Evolutionary conservation across 1,140 invertebrate species (phyloP).

Genomic region (Cylas formicarius): DNA sequence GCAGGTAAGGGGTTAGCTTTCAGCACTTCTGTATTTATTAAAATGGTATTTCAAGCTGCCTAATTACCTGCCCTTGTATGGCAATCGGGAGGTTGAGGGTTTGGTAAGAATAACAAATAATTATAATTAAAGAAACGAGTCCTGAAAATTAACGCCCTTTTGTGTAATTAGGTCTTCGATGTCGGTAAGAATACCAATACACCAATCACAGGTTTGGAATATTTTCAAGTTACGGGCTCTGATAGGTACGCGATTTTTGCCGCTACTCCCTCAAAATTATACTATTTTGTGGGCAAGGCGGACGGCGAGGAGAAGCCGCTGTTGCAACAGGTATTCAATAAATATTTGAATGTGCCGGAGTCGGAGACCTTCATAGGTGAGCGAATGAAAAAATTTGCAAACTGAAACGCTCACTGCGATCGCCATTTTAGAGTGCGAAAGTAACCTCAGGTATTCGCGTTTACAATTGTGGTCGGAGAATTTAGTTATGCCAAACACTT

Average conservation of each 20-base stretch:
- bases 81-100: conserved; percentile 62
- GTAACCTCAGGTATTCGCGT: conserved; percentile 67
- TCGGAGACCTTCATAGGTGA: conserved; percentile 56
- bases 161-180: conserved; percentile 89
- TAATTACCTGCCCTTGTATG: conserved; percentile 65
- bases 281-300: conserved; percentile 76
- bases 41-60: conserved; percentile 54
- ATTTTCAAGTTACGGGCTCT: conserved; percentile 62
- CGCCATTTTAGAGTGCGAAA: conserved; percentile 53
- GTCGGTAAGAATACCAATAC: conserved; percentile 67
- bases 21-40: conserved; percentile 1
- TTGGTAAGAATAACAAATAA: conserved; percentile 49
- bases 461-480: conserved; percentile 72
- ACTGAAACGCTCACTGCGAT: background rate
- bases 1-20: conserved; percentile 55
- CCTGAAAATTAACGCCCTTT: background rate
- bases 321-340: conserved; percentile 73
- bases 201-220: conserved; percentile 80
- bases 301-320: conserved; percentile 70
- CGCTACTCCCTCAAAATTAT: conserved; percentile 73
- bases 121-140: background rate
- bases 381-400: background rate
- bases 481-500: conserved; percentile 61
- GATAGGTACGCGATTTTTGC: conserved; percentile 74
- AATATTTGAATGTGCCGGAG: conserved; percentile 70